Base-by-base conservation (phyloP, 2,113 vertebrate genomes). In the Salvator merianae region DNA sequence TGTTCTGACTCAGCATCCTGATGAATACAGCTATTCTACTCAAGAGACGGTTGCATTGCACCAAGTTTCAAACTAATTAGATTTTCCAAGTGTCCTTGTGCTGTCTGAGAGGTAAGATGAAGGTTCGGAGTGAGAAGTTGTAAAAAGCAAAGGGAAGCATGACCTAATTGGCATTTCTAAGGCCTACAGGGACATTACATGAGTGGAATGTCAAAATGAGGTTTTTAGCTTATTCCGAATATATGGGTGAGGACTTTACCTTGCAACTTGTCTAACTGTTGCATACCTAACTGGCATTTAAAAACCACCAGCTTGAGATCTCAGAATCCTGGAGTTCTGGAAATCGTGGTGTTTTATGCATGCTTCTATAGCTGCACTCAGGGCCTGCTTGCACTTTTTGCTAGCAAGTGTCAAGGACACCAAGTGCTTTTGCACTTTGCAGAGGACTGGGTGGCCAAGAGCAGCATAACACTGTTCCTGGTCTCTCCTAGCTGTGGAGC, bases 101-200 rank as follows among this genome's bases (percentile, higher is more conserved):
- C 74, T 43, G 62, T 84, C 26, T 70, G 82, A 77, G 73, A 77
- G 82, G 43, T 65, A n/a, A 77, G 55, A 82, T 82, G 69, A 72
- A 82, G 69, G 72, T 82, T 40, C 50, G 40, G 50, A 59, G 69
- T 26, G 13, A 40, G 26, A 59, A 18, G 53, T 71, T 72, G 50
- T 82, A 72, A 72, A 36, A 72, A 82, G 53, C 50, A 72, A 82
- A 62, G 34, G 80, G 50, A 82, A 82, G 8, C 9, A 28, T 72
- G 80, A 82, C 80, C 80, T 72, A 82, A 82, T 72, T 82, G 80
- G 80, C 28, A 82, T 82, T 82, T 14, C 32, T 34, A 81, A 7
- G 68, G 36, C 68, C 40, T 81, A 69, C 32, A 47, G 32, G 65
- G 69, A 70, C 55, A 72, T 59, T 26, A n/a, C n/a, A 81, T 72